phyloP scores from a whole-genome alignment of 2,888 invertebrate species.

The Standfussiana lucernea region DNA sequence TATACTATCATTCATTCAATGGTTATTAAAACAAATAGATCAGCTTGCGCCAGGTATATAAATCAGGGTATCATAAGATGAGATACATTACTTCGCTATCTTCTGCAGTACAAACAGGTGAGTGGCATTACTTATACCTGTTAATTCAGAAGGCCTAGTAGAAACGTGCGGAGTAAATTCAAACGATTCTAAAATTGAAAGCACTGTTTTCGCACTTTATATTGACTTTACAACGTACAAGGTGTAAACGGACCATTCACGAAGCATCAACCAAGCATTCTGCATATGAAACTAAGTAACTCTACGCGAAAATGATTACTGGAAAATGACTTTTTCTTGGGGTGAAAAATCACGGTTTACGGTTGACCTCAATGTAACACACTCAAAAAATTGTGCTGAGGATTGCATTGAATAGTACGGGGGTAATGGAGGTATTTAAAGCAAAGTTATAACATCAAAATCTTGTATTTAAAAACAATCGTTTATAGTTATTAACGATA shows the following conservation, averaged over 20 bases:
- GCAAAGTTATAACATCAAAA: not conserved
- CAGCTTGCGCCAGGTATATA: not conserved
- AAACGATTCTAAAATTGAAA: not conserved
- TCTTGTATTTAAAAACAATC: no score
- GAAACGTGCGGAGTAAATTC: not conserved
- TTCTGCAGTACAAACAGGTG: not conserved
- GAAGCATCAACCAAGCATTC: not conserved
- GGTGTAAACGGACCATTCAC: not conserved
- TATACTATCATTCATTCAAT: not conserved
- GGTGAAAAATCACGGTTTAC: not conserved
- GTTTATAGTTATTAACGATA: not conserved
- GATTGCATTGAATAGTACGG: no score
- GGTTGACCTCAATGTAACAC: not conserved
- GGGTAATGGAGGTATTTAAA: not conserved
- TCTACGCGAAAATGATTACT: not conserved
- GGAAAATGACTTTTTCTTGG: not conserved
- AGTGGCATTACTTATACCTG: not conserved
- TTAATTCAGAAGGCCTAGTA: not conserved
- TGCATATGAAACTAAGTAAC: not conserved
- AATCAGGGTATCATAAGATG: not conserved
- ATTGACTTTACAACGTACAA: not conserved
- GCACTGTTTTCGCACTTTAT: not conserved
- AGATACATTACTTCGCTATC: not conserved
- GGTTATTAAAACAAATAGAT: not conserved
- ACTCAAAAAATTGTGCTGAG: not conserved